Percentiles rank a stretch among this genome's conserved stretches.
Evolutionary conservation across 2,113 vertebrate species (phyloP).

Genomic region (Zosterops pallidus): DNA sequence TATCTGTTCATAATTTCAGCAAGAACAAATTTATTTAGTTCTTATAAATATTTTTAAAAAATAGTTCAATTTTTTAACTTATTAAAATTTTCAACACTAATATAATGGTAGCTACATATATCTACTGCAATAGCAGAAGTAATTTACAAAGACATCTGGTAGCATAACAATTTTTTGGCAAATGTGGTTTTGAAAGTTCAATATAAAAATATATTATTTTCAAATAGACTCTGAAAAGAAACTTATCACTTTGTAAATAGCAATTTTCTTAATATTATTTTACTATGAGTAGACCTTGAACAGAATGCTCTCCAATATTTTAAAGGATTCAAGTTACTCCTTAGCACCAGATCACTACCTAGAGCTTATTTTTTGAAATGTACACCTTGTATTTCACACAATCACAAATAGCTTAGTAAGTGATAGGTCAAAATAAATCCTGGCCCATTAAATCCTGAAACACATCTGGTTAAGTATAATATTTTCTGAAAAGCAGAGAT

Average conservation of each 20-base stretch:
- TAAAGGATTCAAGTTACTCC: background rate
- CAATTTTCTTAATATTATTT: background rate
- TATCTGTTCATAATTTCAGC: background rate
- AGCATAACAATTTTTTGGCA: background rate
- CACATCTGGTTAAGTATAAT: background rate
- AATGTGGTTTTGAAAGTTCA: background rate
- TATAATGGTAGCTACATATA: background rate
- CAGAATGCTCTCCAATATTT: background rate
- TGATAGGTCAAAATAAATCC: background rate
- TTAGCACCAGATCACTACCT: background rate
- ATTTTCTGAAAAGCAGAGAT: background rate
- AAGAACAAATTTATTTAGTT: background rate
- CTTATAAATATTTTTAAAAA: background rate
- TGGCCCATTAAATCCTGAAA: background rate
- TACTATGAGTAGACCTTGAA: background rate
- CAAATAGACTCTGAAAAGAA: background rate
- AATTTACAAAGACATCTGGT: background rate
- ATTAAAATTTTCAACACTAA: background rate
- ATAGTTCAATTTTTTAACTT: rapidly evolving
- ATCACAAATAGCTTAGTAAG: background rate
- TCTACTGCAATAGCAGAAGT: background rate
- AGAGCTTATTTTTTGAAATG: background rate
- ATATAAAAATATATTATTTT: background rate
- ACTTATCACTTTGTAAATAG: background rate
- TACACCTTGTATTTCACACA: background rate